Evolutionary conservation across 1,140 invertebrate species (phyloP), one percentile per base, ranked within the genome.

Genomic region (Papilio machaon): DNA sequence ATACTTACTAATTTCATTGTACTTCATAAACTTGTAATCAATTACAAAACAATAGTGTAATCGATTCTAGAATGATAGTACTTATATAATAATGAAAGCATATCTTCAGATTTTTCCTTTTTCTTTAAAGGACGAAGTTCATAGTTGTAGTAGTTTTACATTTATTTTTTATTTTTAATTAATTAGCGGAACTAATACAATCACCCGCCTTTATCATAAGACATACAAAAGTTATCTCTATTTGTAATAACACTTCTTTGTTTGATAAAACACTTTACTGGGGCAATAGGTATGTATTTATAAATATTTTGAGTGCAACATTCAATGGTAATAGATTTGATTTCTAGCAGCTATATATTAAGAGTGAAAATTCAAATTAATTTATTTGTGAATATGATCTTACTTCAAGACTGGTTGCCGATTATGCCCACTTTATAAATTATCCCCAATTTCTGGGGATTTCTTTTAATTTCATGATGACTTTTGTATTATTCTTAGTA

Each of bases 201-300:
- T 74, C 73, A 74, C 17, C 38, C n/a, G 54, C n/a, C 54, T 58
- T 58, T 58, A 58, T 58, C 54, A 58, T 58, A 19, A 58, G n/a
- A 19, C 54, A 58, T 19, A 19, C 8, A 58, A 58, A 58, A 58
- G 6, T 19, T 58, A n/a, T 58, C n/a, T 58, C 9, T 58, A 8
- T 58, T 58, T 58, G 54, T 19, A 58, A n/a, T 58, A 58, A 58
- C 19, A 58, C 17, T 46, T 49, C 43, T 76, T 76, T 76, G 47
- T 76, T 76, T 49, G 47, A 76, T 49, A 52, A 76, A 76, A 46
- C 23, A 54, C 47, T 35, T 49, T 76, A 76, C 13, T 76, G 13
- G 73, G 47, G 9, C 73, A 23, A 2, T 15, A 46, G 19, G n/a
- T 46, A 19, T 6, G 47, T 49, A 76, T 54, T 49, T 46, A 47